Evolutionary conservation across 2,113 vertebrate species (phyloP).

Genomic region (Scartelaos histophorus): DNA sequence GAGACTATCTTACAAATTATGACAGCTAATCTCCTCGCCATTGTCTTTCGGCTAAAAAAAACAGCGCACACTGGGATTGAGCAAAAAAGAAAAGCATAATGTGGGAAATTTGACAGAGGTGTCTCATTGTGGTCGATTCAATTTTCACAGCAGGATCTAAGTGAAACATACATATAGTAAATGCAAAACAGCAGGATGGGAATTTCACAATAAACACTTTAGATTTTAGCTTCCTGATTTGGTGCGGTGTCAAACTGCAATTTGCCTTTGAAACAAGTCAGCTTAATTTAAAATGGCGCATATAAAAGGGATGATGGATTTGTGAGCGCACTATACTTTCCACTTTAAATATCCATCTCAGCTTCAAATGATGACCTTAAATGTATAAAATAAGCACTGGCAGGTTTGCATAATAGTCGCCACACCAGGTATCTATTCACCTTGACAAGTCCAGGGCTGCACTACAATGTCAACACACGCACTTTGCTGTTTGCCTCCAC

Average conservation of each 20-base stretch:
- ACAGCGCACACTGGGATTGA: slow-evolving; percentile 45
- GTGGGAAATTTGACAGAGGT: slow-evolving; percentile 39
- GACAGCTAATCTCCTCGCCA: slow-evolving; percentile 58
- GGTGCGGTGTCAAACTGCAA: slow-evolving; percentile 53
- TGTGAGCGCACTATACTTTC: slow-evolving; percentile 44
- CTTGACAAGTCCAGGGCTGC: slow-evolving; percentile 64
- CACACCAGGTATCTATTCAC: slow-evolving; percentile 73
- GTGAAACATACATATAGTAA: slow-evolving; percentile 46
- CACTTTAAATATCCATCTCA: slow-evolving; percentile 47
- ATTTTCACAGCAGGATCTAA: slow-evolving; percentile 62
- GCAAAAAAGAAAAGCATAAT: slow-evolving; percentile 50
- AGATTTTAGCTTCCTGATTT: slow-evolving; percentile 58
- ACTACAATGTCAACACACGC: slow-evolving; percentile 66
- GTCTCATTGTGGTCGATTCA: slow-evolving; percentile 53
- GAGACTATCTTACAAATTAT: slow-evolving; percentile 38
- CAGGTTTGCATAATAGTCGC: slow-evolving; percentile 74
- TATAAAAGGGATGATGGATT: slow-evolving; percentile 54
- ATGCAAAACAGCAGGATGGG: slow-evolving; percentile 52
- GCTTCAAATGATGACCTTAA: slow-evolving; percentile 54
- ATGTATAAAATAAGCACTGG: slow-evolving; percentile 26
- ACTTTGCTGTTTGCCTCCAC: slow-evolving; percentile 62
- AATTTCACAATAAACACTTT: slow-evolving; percentile 60
- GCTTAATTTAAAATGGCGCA: slow-evolving; percentile 72
- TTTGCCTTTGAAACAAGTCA: slow-evolving; percentile 65
- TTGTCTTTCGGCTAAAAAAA: slow-evolving; percentile 48